Evolutionary conservation across 1,140 invertebrate genomes (phyloP).

Genomic region (Brachionus asplanchnoidis): DNA sequence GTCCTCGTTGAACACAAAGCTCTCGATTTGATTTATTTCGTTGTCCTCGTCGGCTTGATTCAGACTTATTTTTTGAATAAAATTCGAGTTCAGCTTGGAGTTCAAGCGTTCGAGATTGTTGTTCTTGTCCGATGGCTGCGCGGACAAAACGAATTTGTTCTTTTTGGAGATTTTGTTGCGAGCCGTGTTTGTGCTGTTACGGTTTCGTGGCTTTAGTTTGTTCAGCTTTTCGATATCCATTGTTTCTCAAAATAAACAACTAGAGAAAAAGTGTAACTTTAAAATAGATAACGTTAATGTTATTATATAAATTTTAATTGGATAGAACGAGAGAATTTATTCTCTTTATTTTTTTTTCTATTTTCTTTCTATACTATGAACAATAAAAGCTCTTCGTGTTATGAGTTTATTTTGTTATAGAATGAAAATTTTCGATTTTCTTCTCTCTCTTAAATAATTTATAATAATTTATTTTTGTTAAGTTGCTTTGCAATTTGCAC

Average conservation of each 20-base stretch:
- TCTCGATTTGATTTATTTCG: not conserved
- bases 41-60: not conserved
- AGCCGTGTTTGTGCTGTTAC: not conserved
- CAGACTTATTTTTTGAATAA: constrained; percentile 14
- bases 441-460: constrained; percentile 13
- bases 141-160: not conserved
- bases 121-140: not conserved
- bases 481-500: not conserved
- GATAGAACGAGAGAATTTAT: constrained; percentile 24
- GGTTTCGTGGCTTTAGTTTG: constrained; percentile 8
- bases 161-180: not conserved
- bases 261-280: not conserved
- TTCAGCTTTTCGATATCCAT: constrained; percentile 25
- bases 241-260: not conserved
- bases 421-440: constrained; percentile 29
- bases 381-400: constrained; percentile 28
- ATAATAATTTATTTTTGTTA: constrained; percentile 28
- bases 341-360: not conserved
- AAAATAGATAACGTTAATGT: constrained; percentile 34
- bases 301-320: constrained; percentile 37
- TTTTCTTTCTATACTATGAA: not conserved
- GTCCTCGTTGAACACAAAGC: constrained; percentile 8
- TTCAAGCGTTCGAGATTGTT: constrained; percentile 2
- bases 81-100: constrained; percentile 6
- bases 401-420: constrained; percentile 19